Percentiles rank a stretch among this genome's conserved stretches.
Evolutionary conservation across 2,888 invertebrate genomes (phyloP).

Genomic region (Tetragonula carbonaria): DNA sequence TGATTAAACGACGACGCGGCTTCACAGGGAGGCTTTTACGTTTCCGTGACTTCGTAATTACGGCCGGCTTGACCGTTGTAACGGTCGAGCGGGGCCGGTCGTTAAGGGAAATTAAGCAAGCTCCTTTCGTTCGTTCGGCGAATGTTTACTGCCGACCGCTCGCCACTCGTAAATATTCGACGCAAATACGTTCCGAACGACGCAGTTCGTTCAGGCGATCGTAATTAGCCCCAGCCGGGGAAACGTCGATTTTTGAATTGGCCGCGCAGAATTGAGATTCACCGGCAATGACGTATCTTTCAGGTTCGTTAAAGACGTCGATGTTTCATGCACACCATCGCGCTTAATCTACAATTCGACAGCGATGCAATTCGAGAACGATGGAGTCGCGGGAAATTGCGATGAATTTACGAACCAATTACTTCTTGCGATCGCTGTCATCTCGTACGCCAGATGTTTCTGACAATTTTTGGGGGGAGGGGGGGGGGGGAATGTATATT

Average conservation of each 20-base stretch:
- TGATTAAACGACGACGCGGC: constrained; percentile 63
- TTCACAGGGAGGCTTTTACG: constrained; percentile 52
- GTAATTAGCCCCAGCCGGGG: constrained; percentile 30
- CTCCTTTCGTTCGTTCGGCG: constrained; percentile 21
- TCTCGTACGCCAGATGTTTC: not conserved
- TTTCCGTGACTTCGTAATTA: constrained; percentile 70
- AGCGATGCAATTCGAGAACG: too few relatives aligned
- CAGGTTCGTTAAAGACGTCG: too few relatives aligned
- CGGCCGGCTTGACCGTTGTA: constrained; percentile 41
- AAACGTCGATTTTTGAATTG: not conserved
- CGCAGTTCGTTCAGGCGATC: not conserved
- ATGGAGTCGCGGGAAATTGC: too few relatives aligned
- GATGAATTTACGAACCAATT: too few relatives aligned
- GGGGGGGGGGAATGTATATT: not conserved
- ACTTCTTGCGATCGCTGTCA: too few relatives aligned
- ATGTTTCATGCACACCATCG: too few relatives aligned
- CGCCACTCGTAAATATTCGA: constrained; percentile 54
- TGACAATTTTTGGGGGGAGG: not conserved
- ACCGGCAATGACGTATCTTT: not conserved
- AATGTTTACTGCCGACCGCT: constrained; percentile 50
- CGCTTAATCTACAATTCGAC: too few relatives aligned
- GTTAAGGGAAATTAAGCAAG: constrained; percentile 64
- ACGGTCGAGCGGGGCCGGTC: constrained; percentile 48
- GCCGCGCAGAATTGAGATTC: not conserved
- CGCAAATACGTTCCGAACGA: not conserved